phyloP scores from a whole-genome alignment of 2,888 invertebrate species.

The Macrophya alboannulata region DNA sequence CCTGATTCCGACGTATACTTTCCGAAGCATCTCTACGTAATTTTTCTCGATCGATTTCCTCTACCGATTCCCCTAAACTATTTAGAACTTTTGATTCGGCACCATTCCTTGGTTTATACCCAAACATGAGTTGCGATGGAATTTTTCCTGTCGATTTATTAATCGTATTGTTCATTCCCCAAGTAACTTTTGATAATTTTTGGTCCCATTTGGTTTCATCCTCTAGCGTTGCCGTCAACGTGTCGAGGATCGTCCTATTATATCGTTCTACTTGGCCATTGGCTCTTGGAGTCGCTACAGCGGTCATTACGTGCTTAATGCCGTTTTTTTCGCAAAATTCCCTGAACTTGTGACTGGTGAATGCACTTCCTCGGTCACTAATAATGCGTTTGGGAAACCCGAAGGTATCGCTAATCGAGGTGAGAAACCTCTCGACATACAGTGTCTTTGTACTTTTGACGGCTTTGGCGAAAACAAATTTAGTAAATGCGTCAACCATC shows the following conservation, averaged over 20 bases:
- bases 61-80: constrained; percentile 42
- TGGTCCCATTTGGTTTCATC: constrained; percentile 64
- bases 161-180: constrained; percentile 64
- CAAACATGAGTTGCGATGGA: constrained; percentile 59
- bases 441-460: constrained; percentile 56
- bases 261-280: constrained; percentile 69
- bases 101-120: constrained; percentile 15
- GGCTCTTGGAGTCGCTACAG: constrained; percentile 68
- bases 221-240: constrained; percentile 62
- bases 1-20: constrained; percentile 36
- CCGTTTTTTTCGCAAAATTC: constrained; percentile 53
- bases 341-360: constrained; percentile 57
- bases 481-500: constrained; percentile 57
- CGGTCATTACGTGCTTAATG: constrained; percentile 65
- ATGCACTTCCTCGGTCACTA: constrained; percentile 59
- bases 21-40: background rate
- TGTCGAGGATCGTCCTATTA: constrained; percentile 64
- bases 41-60: constrained; percentile 35
- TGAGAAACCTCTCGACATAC: constrained; percentile 48
- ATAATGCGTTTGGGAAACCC: constrained; percentile 28
- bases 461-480: constrained; percentile 55
- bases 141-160: constrained; percentile 62
- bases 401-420: background rate
- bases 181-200: constrained; percentile 61
- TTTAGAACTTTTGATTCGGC: constrained; percentile 44